phyloP scores from a whole-genome alignment of 1,140 invertebrate species.

The Neodiprion virginianus region DNA sequence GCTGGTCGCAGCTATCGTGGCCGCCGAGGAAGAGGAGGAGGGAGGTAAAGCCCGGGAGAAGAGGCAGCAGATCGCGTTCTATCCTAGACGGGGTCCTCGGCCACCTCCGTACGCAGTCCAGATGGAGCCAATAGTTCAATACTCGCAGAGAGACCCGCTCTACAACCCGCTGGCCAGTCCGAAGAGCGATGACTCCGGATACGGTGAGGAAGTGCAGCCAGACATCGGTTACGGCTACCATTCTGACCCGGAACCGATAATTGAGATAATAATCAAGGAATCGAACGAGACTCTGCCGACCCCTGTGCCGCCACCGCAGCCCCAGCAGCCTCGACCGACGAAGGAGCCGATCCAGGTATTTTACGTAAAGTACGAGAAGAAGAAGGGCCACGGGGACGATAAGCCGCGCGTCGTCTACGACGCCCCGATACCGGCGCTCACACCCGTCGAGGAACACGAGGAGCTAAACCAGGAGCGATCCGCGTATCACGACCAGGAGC shows the following conservation, averaged over 20 bases:
- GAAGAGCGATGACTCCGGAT: slow-evolving; percentile 58
- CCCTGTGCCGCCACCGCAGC: slow-evolving; percentile 63
- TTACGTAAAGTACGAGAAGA: slow-evolving; percentile 89
- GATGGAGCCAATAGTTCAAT: slow-evolving; percentile 81
- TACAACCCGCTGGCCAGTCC: slow-evolving; percentile 68
- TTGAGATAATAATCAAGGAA: slow-evolving; percentile 90
- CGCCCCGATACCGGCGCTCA: slow-evolving; percentile 75
- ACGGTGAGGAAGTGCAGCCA: slow-evolving; percentile 46
- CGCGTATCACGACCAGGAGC: slow-evolving; percentile 57
- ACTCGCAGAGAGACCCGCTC: slow-evolving; percentile 78
- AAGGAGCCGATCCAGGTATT: slow-evolving; percentile 88
- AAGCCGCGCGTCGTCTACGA: slow-evolving; percentile 79
- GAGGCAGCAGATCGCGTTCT: slow-evolving; percentile 49
- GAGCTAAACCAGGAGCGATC: slow-evolving; percentile 61
- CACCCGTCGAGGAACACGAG: slow-evolving; percentile 68
- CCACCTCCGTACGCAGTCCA: slow-evolving; percentile 77
- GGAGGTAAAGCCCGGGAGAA: slow-evolving; percentile 47
- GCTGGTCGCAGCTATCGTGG: not conserved
- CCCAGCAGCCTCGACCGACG: slow-evolving; percentile 66
- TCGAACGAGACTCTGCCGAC: slow-evolving; percentile 81
- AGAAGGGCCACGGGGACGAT: slow-evolving; percentile 62
- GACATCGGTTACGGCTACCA: slow-evolving; percentile 60
- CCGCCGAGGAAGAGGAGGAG: slow-evolving; percentile 40
- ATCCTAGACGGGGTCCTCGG: slow-evolving; percentile 42
- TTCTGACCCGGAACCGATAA: slow-evolving; percentile 85